phyloP scores from a whole-genome alignment of 2,797 vertebrate genomes.

The Neoniphon sammara region DNA sequence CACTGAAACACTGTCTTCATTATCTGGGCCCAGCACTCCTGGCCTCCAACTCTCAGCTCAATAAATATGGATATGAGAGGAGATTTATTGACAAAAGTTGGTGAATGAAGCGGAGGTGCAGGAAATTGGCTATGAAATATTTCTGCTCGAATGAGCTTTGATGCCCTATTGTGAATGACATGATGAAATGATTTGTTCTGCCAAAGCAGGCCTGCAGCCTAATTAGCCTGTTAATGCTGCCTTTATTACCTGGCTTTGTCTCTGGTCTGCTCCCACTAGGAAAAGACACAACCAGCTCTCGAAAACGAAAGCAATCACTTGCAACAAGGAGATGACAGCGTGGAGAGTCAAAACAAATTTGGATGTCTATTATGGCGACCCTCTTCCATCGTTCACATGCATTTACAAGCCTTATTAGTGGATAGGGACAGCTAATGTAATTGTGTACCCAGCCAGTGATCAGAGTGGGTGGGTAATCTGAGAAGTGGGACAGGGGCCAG shows the following conservation, averaged over 20 bases:
- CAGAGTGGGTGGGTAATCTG: conserved; percentile 68
- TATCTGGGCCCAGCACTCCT: conserved; percentile 67
- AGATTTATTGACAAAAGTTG: conserved; percentile 83
- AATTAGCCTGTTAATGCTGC: conserved; percentile 83
- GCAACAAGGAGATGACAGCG: conserved; percentile 44
- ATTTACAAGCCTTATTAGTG: conserved; percentile 61
- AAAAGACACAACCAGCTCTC: conserved; percentile 50
- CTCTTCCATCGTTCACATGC: conserved; percentile 41
- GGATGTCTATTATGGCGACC: conserved; percentile 40
- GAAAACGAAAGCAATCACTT: conserved; percentile 47
- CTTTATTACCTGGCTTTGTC: conserved; percentile 81
- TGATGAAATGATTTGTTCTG: conserved; percentile 81
- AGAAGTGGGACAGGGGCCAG: conserved; percentile 60
- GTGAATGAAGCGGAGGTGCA: conserved; percentile 69
- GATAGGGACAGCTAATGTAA: conserved; percentile 52
- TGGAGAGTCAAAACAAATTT: conserved; percentile 63
- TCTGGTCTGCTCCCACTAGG: conserved; percentile 56
- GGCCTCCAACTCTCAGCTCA: conserved; percentile 75
- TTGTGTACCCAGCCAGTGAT: conserved; percentile 43
- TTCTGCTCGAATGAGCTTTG: conserved; percentile 62
- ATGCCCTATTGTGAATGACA: conserved; percentile 70
- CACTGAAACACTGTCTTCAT: conserved; percentile 73
- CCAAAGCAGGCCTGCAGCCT: conserved; percentile 73
- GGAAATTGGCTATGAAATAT: conserved; percentile 82
- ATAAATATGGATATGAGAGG: conserved; percentile 84